Evolutionary conservation across 35 echinoderm and acorn worm species (phyloP).

Genomic region (Holothuria glaberrima): DNA sequence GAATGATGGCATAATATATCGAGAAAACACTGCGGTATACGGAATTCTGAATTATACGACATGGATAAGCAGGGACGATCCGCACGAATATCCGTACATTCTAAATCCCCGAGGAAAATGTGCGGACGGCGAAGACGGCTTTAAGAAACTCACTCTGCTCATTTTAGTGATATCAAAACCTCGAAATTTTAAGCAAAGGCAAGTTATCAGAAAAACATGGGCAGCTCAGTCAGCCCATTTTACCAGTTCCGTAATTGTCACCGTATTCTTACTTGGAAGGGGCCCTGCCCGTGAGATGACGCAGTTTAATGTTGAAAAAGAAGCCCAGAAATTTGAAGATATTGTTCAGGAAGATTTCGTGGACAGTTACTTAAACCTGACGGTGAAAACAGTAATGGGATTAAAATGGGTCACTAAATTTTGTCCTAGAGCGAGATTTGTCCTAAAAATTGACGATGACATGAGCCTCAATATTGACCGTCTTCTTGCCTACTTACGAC

Average conservation of each 20-base stretch:
- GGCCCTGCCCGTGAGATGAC: slow-evolving; percentile 13
- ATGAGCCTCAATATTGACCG: slow-evolving; percentile 61
- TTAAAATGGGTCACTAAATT: slow-evolving; percentile 70
- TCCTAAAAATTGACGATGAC: slow-evolving; percentile 82
- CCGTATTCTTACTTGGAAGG: slow-evolving; percentile 56
- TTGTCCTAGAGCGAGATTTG: slow-evolving; percentile 63
- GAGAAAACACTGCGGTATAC: too few species aligned
- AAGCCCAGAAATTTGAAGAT: slow-evolving; percentile 49
- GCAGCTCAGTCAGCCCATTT: slow-evolving; percentile 23
- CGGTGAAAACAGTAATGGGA: slow-evolving; percentile 75
- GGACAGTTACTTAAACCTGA: slow-evolving; percentile 67
- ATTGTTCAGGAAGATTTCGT: slow-evolving; percentile 75
- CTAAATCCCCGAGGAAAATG: slow-evolving; percentile 2
- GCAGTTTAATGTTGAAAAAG: slow-evolving; percentile 51
- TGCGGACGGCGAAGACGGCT: neutral
- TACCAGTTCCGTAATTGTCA: slow-evolving; percentile 38
- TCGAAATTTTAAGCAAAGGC: slow-evolving; percentile 48
- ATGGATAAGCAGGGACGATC: neutral
- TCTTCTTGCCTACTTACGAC: slow-evolving; percentile 21
- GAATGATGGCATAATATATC: too few species aligned
- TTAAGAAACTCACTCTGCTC: slow-evolving; percentile 40
- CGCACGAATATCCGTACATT: slow-evolving; percentile 30
- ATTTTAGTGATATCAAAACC: slow-evolving; percentile 67
- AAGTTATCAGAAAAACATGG: slow-evolving; percentile 67
- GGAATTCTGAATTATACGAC: slow-evolving; percentile 35